phyloP scores from a whole-genome alignment of 2,113 vertebrate species.

The Nasalis larvatus region DNA sequence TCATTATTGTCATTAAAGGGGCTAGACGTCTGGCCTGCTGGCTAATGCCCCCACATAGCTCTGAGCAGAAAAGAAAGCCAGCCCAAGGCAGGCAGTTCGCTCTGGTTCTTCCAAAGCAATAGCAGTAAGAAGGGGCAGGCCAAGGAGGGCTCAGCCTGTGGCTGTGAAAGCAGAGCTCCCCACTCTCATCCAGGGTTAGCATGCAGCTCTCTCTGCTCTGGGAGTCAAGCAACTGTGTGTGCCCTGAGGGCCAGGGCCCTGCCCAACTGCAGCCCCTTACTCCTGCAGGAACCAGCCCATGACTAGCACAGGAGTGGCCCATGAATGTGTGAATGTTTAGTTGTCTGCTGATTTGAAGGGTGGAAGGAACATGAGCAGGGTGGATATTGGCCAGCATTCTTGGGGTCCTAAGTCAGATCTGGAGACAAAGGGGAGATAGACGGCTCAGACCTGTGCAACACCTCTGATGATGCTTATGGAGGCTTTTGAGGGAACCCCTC shows the following conservation, averaged over 20 bases:
- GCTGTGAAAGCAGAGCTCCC: neutral
- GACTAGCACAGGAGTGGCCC: neutral
- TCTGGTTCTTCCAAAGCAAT: neutral
- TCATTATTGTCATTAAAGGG: slow-evolving; percentile 73
- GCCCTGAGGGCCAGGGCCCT: neutral
- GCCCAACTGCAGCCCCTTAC: neutral
- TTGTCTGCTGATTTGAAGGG: neutral
- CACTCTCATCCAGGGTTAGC: neutral
- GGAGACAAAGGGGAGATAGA: neutral
- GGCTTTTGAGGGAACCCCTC: slow-evolving; percentile 23
- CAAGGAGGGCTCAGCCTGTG: neutral
- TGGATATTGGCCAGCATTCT: neutral
- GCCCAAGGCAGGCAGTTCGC: slow-evolving; percentile 16
- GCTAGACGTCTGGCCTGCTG: slow-evolving; percentile 55
- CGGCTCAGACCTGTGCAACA: neutral
- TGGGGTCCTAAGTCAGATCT: neutral
- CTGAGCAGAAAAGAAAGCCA: slow-evolving; percentile 67
- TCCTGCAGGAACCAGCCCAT: neutral
- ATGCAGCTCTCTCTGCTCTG: neutral
- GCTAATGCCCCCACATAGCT: slow-evolving; percentile 60
- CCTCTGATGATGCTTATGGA: neutral
- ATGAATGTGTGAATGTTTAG: neutral
- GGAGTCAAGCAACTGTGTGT: neutral
- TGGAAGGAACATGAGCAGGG: neutral
- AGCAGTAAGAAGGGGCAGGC: neutral